Percentiles rank a stretch among this genome's conserved stretches.
Conservation (phyloP, 2,888 invertebrate genomes). For the Agriopis aurantiaria region DNA sequence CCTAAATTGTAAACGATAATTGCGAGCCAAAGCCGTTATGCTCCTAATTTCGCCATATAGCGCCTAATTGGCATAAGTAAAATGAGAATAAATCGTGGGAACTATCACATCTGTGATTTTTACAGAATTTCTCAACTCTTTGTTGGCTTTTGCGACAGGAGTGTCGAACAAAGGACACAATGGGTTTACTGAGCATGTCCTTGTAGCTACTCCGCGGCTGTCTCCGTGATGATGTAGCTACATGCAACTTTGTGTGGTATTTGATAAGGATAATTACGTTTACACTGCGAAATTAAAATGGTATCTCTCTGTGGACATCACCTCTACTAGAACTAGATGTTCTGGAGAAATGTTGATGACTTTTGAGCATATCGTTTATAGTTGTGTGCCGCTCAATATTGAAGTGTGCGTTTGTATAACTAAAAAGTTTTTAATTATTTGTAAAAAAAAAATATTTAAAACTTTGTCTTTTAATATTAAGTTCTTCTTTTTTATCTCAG, state of each 20-base stretch:
- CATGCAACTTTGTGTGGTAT: background rate
- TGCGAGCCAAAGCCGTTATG: conserved; percentile 13
- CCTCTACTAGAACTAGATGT: too few species aligned
- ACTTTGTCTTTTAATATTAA: too few species aligned
- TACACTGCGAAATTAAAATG: too few species aligned
- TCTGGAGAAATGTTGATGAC: too few species aligned
- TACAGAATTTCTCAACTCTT: conserved; percentile 18
- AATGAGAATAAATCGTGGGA: conserved; percentile 26
- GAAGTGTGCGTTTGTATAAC: too few species aligned
- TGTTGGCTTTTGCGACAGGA: conserved; percentile 24
- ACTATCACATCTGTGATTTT: conserved; percentile 20
- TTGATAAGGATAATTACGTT: background rate
- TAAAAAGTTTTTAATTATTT: too few species aligned
- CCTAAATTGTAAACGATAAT: conserved; percentile 18
- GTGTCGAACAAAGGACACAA: conserved; percentile 7
- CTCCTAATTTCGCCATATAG: conserved; percentile 36
- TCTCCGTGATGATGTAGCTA: too few species aligned
- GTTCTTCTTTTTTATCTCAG: too few species aligned
- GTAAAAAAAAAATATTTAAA: too few species aligned
- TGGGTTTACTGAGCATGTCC: conserved; percentile 5
- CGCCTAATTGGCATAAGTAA: conserved; percentile 21
- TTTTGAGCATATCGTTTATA: too few species aligned
- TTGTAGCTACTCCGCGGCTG: background rate
- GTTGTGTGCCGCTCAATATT: too few species aligned
- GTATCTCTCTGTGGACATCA: too few species aligned